phyloP scores from a whole-genome alignment of 2,888 invertebrate genomes.

The Frankliniella intonsa region DNA sequence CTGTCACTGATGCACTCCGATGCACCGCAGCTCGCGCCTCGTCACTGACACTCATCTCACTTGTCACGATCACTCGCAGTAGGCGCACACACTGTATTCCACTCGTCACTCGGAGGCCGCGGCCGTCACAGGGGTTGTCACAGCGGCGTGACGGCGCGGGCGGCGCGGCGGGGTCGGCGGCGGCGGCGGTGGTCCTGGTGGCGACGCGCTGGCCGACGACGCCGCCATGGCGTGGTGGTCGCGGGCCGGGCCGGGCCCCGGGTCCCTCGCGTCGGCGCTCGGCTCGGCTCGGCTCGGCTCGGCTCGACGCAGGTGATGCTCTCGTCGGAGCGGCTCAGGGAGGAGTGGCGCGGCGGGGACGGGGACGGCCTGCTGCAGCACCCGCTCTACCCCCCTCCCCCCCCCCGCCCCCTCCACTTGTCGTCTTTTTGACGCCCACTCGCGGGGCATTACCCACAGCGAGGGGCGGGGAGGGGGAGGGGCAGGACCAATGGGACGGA shows the following conservation, averaged over 20 bases:
- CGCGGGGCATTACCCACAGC: not conserved
- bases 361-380: not conserved
- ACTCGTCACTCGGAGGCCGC: not conserved
- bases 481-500: slow-evolving; percentile 5
- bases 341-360: not conserved
- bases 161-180: not conserved
- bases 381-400: not conserved
- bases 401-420: not conserved
- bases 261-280: not conserved
- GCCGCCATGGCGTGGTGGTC: not conserved
- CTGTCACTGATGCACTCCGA: not conserved
- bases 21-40: not conserved
- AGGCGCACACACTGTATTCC: not conserved
- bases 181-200: too few relatives aligned
- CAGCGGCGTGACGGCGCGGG: not conserved
- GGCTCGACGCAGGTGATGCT: slow-evolving; percentile 17
- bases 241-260: too few relatives aligned
- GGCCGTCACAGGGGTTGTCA: too few relatives aligned
- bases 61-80: not conserved
- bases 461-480: not conserved
- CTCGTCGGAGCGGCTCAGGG: not conserved
- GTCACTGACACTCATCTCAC: not conserved
- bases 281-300: not conserved
- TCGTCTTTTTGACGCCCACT: slow-evolving; percentile 19
- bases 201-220: not conserved